Evolutionary conservation across 2,888 invertebrate species (phyloP), one percentile per base, ranked within the genome.

Genomic region (Alentia gelatinosa): DNA sequence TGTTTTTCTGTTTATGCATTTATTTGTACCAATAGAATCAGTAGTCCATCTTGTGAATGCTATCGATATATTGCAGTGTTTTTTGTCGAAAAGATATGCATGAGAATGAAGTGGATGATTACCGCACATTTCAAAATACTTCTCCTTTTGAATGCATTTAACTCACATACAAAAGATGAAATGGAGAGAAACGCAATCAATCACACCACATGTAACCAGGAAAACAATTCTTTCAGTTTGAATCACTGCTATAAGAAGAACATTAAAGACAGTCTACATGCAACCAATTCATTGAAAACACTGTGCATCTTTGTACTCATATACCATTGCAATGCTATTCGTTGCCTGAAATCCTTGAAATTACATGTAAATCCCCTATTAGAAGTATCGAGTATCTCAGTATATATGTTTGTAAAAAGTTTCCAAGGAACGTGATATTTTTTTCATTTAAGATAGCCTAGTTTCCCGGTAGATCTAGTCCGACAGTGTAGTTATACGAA

Each of bases 381-480:
- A 79, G 79, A 19, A 39, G 79, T 39, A 79, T 39, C 39, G 4
- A 79, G 39, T 39, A 79, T 35, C 26, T 68, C 30, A 68, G 68
- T 68, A 68, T 68, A 56, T 56, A 68, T 68, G 68, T 68, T 68
- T 30, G 68, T 68, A 68, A 68, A 68, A 26, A 39, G 79, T 37
- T 19, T 79, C 33, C 26, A 12, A 12, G 79, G 39, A 79, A 37
- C 79, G 39, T 79, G 68, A 39, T 37, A 15, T 79, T 4, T 39
- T 39, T 79, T 39, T 39, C 39, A 37, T 33, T 9, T 23, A 19
- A 35, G n/a, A 3, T 79, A 79, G 79, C 35, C 37, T 79, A 79
- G 79, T 79, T 39, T 79, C 79, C 79, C 79, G 63, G 79, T 79
- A 79, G 79, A 33, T 79, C 19, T 79, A 79, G 79, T 79, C 39